Percentiles rank a stretch among this genome's conserved stretches.
These are phyloP conservation scores for Lypha dubia DNA, from an alignment of 2,888 invertebrate genomes.

Conservation along the genomic window DNA sequence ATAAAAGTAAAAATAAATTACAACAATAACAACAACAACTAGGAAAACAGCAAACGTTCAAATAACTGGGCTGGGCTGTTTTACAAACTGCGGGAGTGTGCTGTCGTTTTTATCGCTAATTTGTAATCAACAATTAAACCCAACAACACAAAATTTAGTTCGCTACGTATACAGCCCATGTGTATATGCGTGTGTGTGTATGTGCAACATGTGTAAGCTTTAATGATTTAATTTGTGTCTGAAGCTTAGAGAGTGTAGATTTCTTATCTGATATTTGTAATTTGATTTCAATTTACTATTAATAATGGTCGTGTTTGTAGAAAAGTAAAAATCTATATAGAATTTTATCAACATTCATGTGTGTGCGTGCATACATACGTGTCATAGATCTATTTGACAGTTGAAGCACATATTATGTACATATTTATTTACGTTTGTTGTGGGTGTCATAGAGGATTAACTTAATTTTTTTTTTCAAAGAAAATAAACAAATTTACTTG, in stretches of 20 bases:
- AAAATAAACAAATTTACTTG: neutral
- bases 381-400: neutral
- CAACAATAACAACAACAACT: too few species aligned
- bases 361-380: neutral
- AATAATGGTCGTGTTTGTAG: slow-evolving; percentile 48
- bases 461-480: neutral
- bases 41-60: too few species aligned
- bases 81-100: slow-evolving; percentile 72
- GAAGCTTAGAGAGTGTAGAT: slow-evolving; percentile 63
- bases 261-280: slow-evolving; percentile 72
- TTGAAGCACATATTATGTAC: neutral
- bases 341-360: neutral
- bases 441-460: slow-evolving; percentile 16
- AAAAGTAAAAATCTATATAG: neutral
- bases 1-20: slow-evolving; percentile 42
- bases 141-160: slow-evolving; percentile 69
- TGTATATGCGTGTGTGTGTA: neutral
- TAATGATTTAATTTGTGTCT: slow-evolving; percentile 67
- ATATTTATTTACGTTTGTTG: neutral
- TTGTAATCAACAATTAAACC: slow-evolving; percentile 81
- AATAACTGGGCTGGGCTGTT: slow-evolving; percentile 67
- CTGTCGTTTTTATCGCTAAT: slow-evolving; percentile 77
- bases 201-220: slow-evolving; percentile 54
- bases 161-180: neutral
- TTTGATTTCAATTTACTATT: slow-evolving; percentile 72